These are phyloP conservation scores for Zosterops hypoxanthus DNA, from an alignment of 2,113 vertebrate genomes.

Conservation along the genomic window DNA sequence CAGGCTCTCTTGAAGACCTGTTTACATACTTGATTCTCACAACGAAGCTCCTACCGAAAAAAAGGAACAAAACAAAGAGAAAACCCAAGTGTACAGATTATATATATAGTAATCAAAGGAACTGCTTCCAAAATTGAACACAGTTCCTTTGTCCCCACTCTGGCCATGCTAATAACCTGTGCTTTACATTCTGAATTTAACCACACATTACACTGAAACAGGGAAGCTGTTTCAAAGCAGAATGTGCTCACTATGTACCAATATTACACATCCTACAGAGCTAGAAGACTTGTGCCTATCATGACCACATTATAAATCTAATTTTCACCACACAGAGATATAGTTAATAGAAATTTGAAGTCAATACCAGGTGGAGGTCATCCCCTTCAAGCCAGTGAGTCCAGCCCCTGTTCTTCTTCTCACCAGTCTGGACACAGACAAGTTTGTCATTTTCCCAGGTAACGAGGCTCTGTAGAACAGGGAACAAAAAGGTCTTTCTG, in stretches of 20 bases:
- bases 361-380: conserved; percentile 82
- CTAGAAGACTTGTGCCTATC: neutral
- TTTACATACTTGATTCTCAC: conserved; percentile 84
- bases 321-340: neutral
- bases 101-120: neutral
- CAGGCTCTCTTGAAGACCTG: conserved; percentile 82
- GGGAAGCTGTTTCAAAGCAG: neutral
- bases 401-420: conserved; percentile 88
- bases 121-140: neutral
- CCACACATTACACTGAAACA: neutral
- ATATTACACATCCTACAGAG: neutral
- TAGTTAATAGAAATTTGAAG: neutral
- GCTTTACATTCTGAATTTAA: neutral
- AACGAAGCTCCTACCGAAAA: conserved; percentile 80
- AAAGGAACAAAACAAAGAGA: neutral
- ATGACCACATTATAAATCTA: neutral
- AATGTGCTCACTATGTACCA: neutral
- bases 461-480: conserved; percentile 75
- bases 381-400: conserved; percentile 88
- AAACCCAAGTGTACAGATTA: neutral
- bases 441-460: conserved; percentile 84
- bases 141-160: neutral
- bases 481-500: neutral
- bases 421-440: conserved; percentile 86
- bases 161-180: neutral